Evolutionary conservation across 2,113 vertebrate species (phyloP).

Genomic region (Tachysurus fulvidraco): DNA sequence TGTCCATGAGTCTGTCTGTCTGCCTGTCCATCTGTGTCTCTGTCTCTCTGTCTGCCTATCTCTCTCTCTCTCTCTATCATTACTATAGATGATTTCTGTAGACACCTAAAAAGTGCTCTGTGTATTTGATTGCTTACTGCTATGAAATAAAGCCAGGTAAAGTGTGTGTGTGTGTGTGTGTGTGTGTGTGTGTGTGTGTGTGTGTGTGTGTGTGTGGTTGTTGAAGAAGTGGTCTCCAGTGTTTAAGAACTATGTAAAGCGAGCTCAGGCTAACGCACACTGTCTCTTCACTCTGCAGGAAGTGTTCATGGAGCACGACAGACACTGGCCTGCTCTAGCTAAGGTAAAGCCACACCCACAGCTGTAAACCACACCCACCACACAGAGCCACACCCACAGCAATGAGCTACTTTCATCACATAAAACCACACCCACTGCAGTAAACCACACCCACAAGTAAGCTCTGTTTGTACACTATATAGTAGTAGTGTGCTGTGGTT

Average conservation of each 20-base stretch:
- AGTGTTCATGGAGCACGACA: slow-evolving; percentile 87
- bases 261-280: slow-evolving; percentile 87
- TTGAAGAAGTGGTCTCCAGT: slow-evolving; percentile 90
- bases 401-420: neutral
- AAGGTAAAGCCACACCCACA: slow-evolving; percentile 73
- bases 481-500: neutral
- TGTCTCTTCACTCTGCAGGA: slow-evolving; percentile 89
- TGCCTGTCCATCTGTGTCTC: too few relatives aligned
- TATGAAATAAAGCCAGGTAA: neutral
- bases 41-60: neutral
- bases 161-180: too few relatives aligned
- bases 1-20: too few relatives aligned
- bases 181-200: slow-evolving; percentile 61
- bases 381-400: neutral
- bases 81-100: neutral
- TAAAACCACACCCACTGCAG: neutral
- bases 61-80: neutral
- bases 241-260: slow-evolving; percentile 96
- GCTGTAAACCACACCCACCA: neutral
- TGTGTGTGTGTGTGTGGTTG: slow-evolving; percentile 69
- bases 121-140: neutral
- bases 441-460: neutral
- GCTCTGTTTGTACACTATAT: neutral
- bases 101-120: neutral
- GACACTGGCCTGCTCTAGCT: slow-evolving; percentile 79